Evolutionary conservation across 2,888 invertebrate genomes (phyloP), one percentile per base, ranked within the genome.

Genomic region (Atrina japonica): DNA sequence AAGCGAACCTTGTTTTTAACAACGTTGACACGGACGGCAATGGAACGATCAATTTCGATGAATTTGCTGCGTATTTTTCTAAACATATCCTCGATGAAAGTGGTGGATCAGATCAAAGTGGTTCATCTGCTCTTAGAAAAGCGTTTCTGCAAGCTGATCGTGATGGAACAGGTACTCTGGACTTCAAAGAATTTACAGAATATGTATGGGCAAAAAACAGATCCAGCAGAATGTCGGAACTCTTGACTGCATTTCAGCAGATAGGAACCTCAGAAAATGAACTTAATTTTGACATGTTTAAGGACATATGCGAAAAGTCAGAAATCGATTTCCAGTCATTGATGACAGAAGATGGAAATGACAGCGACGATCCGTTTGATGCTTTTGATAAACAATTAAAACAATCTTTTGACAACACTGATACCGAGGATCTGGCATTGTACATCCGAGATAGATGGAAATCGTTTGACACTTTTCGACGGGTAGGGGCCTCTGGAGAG

Each of bases 171-270:
- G 77, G 77, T 1, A 65, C 71, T 3, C 43, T 80, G 3, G 75
- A 73, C 60, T 77, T 80, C 65, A 73, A 66, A 53, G 77, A 80
- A 66, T 77, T 77, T 59, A 69, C 75, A 1, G 76, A 77, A 47
- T 77, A 69, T 40, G 40, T 72, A 0, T 70, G 73, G 72, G 71
- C 69, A 18, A 72, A 69, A 30, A 64, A 72, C 18, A 56, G 67
- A 1, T 56, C 64, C 2, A 35, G 73, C 2, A 25, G 72, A 27
- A 56, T 77, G 50, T 52, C 47, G 6, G 50, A 70, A 40, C 58
- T 80, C 1, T 43, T 77, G 6, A 49, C 25, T 3, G 70, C 71
- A 0, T 80, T 80, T 58, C 35, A 35, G 11, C 35, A 35, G 60
- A 72, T 14, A 40, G 65, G 27, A 41, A 63, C 52, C 6, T 40